phyloP scores from a whole-genome alignment of 2,113 vertebrate species.

The Macrotis lagotis region DNA sequence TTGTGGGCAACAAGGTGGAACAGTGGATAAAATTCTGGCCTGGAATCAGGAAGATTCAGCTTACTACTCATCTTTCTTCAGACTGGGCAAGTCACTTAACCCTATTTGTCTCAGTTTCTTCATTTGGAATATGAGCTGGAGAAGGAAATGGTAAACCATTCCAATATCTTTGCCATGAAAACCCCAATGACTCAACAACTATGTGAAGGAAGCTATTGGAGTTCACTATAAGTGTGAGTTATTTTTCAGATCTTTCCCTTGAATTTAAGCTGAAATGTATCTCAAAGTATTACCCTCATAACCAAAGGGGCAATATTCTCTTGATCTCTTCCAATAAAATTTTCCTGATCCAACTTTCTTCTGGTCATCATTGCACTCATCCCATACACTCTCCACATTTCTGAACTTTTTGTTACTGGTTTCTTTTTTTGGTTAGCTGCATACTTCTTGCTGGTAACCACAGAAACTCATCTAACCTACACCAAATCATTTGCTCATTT shows the following conservation, averaged over 20 bases:
- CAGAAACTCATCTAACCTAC: not conserved
- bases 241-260: not conserved
- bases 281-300: not conserved
- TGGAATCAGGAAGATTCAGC: too few relatives aligned
- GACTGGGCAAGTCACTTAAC: too few relatives aligned
- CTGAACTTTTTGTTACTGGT: not conserved
- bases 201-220: not conserved
- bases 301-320: not conserved
- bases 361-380: not conserved
- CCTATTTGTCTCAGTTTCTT: too few relatives aligned
- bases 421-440: not conserved
- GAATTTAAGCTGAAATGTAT: not conserved
- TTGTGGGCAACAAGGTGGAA: too few relatives aligned
- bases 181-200: too few relatives aligned
- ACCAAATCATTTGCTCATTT: not conserved
- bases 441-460: not conserved
- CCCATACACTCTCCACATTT: not conserved
- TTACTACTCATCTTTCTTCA: too few relatives aligned
- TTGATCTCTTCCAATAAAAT: fast-evolving
- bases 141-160: too few relatives aligned
- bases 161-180: too few relatives aligned
- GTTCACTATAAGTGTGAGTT: not conserved
- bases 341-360: not conserved
- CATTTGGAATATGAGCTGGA: too few relatives aligned
- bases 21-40: too few relatives aligned